phyloP scores from a whole-genome alignment of 2,888 invertebrate species.

The Cosmorhoe ocellata region DNA sequence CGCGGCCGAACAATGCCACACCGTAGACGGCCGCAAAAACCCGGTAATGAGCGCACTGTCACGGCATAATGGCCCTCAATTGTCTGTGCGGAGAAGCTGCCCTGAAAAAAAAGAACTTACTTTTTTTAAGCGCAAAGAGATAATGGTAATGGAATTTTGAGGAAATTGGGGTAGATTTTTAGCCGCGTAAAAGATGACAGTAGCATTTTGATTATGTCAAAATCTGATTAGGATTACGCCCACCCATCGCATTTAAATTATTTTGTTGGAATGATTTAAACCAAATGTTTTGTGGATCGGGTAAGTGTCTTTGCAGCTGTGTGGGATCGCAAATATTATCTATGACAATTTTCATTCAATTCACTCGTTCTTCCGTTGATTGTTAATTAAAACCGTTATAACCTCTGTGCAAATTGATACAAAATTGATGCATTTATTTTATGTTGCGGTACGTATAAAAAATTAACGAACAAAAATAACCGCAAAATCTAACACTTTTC shows the following conservation, averaged over 20 bases:
- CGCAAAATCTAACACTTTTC: conserved; percentile 4
- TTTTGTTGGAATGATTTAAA: not conserved
- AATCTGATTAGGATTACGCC: not conserved
- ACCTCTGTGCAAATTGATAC: conserved; percentile 18
- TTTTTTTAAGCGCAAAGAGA: conserved; percentile 37
- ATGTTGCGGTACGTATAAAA: conserved; percentile 14
- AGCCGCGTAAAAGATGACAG: conserved; percentile 17
- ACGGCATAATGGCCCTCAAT: conserved; percentile 66
- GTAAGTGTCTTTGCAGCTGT: no score
- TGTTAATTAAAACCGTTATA: conserved; percentile 16
- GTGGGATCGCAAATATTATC: no score
- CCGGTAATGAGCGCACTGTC: conserved; percentile 78
- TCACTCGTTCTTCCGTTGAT: conserved; percentile 1
- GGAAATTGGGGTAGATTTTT: conserved; percentile 26
- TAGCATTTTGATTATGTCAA: conserved; percentile 8
- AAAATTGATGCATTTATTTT: conserved; percentile 21
- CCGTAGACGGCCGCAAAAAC: conserved; percentile 59
- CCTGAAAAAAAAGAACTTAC: conserved; percentile 46
- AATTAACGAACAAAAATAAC: conserved; percentile 6
- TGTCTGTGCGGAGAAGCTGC: conserved; percentile 66
- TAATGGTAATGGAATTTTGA: conserved; percentile 39
- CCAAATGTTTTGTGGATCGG: no score
- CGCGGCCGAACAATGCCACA: conserved; percentile 62
- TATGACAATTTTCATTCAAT: no score
- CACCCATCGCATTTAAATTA: not conserved